phyloP scores from a whole-genome alignment of 1,140 invertebrate genomes.

The Drosophila sulfurigaster region DNA sequence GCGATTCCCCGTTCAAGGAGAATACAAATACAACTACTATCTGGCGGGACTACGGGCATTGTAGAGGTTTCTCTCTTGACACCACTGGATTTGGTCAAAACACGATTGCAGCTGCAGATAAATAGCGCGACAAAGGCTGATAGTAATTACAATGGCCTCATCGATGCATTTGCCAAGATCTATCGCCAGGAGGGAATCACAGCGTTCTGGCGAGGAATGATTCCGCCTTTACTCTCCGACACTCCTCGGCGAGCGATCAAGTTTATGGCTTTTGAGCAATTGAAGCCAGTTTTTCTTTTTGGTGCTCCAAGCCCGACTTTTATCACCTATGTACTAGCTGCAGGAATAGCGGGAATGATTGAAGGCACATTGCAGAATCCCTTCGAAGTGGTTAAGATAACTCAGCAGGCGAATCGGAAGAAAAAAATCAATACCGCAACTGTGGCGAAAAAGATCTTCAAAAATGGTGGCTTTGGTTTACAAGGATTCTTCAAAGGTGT shows the following conservation, averaged over 20 bases:
- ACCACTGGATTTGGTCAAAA: constrained; percentile 61
- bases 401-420: constrained; percentile 89
- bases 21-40: background rate
- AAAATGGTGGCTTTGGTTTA: constrained; percentile 90
- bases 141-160: constrained; percentile 89
- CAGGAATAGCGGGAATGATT: constrained; percentile 92
- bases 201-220: constrained; percentile 95
- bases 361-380: constrained; percentile 95
- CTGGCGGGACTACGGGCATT: background rate
- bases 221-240: constrained; percentile 95
- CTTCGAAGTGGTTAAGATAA: constrained; percentile 97
- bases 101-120: constrained; percentile 50
- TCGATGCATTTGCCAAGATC: constrained; percentile 95
- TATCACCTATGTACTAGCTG: constrained; percentile 93
- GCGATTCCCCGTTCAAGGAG: background rate
- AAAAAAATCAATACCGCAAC: constrained; percentile 89
- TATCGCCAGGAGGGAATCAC: constrained; percentile 91
- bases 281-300: constrained; percentile 93
- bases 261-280: constrained; percentile 96
- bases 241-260: constrained; percentile 96
- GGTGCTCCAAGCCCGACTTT: constrained; percentile 88
- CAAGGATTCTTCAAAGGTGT: constrained; percentile 93
- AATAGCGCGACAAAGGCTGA: background rate
- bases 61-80: constrained; percentile 16
- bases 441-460: constrained; percentile 92